Evolutionary conservation across 2,888 invertebrate genomes (phyloP).

Genomic region (Hydropsyche betteni): DNA sequence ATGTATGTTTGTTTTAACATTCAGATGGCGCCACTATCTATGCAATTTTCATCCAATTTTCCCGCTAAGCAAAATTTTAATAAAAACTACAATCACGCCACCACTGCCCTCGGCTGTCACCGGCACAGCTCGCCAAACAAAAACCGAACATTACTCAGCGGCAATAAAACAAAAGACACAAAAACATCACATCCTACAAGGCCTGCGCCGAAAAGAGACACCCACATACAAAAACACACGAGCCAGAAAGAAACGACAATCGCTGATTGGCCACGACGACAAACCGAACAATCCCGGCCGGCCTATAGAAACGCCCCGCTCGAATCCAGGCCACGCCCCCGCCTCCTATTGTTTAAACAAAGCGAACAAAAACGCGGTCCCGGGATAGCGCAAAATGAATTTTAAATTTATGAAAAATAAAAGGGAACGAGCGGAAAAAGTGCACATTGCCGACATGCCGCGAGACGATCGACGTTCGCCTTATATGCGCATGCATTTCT

Average conservation of each 20-base stretch:
- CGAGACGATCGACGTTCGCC: no score
- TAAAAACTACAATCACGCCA: slow-evolving; percentile 14
- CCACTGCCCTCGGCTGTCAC: slow-evolving; percentile 45
- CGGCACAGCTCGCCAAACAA: slow-evolving; percentile 48
- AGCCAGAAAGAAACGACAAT: slow-evolving; percentile 42
- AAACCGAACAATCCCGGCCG: slow-evolving; percentile 35
- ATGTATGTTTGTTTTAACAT: no score
- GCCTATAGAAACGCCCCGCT: slow-evolving; percentile 49
- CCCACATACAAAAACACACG: slow-evolving; percentile 34
- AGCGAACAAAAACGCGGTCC: slow-evolving; percentile 1
- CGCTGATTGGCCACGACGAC: slow-evolving; percentile 2
- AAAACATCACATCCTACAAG: slow-evolving; percentile 45
- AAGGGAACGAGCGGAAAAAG: no score
- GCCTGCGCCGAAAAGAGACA: slow-evolving; percentile 37
- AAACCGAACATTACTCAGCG: slow-evolving; percentile 49
- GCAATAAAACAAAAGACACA: slow-evolving; percentile 51
- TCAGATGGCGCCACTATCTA: no score
- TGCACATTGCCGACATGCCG: no score
- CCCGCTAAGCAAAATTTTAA: background rate
- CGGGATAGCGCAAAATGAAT: background rate
- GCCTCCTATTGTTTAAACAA: slow-evolving; percentile 25
- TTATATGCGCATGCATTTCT: no score
- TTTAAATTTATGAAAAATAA: background rate
- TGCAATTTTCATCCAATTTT: no score
- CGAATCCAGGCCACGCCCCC: slow-evolving; percentile 46